Evolutionary conservation across 2,797 vertebrate genomes (phyloP), one percentile per base, ranked within the genome.

Genomic region (Myotis myotis): DNA sequence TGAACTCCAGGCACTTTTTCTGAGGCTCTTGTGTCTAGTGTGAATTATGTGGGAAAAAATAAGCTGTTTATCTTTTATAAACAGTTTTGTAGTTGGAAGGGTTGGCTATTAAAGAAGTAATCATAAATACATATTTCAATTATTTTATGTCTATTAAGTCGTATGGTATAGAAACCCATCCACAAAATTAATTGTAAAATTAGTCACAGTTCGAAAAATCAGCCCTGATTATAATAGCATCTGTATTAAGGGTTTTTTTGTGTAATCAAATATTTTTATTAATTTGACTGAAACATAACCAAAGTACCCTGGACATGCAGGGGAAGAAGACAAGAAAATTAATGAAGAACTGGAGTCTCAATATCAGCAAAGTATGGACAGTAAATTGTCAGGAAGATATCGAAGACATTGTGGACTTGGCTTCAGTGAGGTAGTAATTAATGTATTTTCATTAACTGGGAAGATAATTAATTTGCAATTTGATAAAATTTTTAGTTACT

Each of bases 361-460:
- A 96, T 99, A 99, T 97, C 99, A 99, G 78, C 99, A 99, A 96
- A 99, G 99, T 97, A 98, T 99, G 98, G 99, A 99, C 66, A 99
- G 99, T 93, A 99, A 99, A 71, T 98, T 99, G 97, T 99, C 99
- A 0, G 99, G 99, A 68, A 98, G 99, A 85, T 99, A 99, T 97
- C 98, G 99, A 82, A 99, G 99, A 96, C 99, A 99, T 94, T 99
- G 99, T 19, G 99, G 99, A 55, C 99, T 99, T 64, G 99, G 99
- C 19, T 99, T 99, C 98, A 99, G 98, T 79, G 99, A 99, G 99
- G 99, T 98, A 98, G 91, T 78, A 82, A 85, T 49, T 89, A 89
- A 89, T 72, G 82, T 76, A 60, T 82, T 97, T 89, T 4, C 33
- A 22, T 11, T 36, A 12, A 51, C 49, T 76, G 44, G 49, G 68